Evolutionary conservation across 2,888 invertebrate genomes (phyloP), one percentile per base, ranked within the genome.

Genomic region (Scaeva pyrastri): DNA sequence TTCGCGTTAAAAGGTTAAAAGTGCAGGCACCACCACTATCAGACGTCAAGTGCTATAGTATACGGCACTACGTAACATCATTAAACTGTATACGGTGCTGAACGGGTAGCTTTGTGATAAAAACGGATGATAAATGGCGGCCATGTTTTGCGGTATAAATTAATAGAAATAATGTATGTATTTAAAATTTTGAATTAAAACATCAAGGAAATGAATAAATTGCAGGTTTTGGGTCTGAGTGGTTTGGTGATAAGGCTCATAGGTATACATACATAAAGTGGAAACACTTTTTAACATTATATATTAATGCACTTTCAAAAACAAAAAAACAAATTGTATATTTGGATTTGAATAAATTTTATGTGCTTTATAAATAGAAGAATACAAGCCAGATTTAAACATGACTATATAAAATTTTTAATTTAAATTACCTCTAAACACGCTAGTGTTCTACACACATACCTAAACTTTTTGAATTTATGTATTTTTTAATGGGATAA

Each of bases 1-100:
- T 81, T 71, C 64, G 64, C 62, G 36, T 75, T 64, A 81, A 75
- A 4, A 66, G 64, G 55, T 64, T 55, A 64, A 56, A 64, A 64
- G 41, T 74, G 50, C 19, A 12, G 4, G 4, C 26, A 11, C 3
- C 23, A 4, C 7, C 23, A 12, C 10, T 26, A 31, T n/a, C 2
- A 23, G 41, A 41, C 21, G 21, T 12, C 14, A 21, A 31, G 10
- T 23, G 23, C 8, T n/a, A n/a, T n/a, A 3, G 11, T 56, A 52
- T 16, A 11, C 0, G 3, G n/a, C n/a, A 50, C 11, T 50, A 55
- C n/a, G n/a, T 55, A 26, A 55, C 52, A 12, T 55, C 26, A 55
- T 58, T 58, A 60, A 60, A 31, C 31, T 31, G 2, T 31, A 31
- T 1, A 31, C 6, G 31, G 8, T n/a, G n/a, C 31, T 31, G 31